Percentiles rank a stretch among this genome's conserved stretches.
phyloP scores from a whole-genome alignment of 2,113 vertebrate species.

The Ceyx cyanopectus region DNA sequence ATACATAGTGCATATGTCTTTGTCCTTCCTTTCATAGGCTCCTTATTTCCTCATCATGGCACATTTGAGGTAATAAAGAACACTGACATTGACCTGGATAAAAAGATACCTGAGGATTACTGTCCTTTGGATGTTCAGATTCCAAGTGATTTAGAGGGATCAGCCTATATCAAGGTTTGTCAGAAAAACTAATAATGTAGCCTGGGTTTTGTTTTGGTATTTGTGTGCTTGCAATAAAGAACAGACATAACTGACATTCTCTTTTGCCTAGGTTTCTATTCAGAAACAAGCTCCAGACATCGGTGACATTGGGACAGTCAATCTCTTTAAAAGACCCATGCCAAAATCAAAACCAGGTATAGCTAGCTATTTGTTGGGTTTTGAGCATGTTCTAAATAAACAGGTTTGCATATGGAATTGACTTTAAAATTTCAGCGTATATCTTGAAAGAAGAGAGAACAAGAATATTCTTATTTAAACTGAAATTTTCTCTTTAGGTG shows the following conservation, averaged over 20 bases:
- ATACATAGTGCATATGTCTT: neutral
- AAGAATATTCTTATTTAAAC: neutral
- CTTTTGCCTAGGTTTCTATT: slow-evolving; percentile 89
- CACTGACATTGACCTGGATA: slow-evolving; percentile 96
- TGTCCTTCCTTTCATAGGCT: slow-evolving; percentile 79
- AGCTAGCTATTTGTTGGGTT: neutral
- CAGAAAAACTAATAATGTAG: neutral
- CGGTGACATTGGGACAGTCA: slow-evolving; percentile 94
- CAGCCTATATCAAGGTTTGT: slow-evolving; percentile 94
- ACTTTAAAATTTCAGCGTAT: neutral
- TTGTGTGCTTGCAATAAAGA: neutral
- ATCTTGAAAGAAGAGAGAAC: neutral
- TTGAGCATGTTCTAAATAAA: neutral
- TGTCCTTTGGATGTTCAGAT: slow-evolving; percentile 96
- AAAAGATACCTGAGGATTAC: slow-evolving; percentile 97
- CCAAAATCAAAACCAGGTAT: slow-evolving; percentile 91
- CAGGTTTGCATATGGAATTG: neutral
- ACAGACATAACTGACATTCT: neutral
- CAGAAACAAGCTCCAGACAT: slow-evolving; percentile 97
- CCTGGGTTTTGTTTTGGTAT: neutral
- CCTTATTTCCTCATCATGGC: slow-evolving; percentile 95
- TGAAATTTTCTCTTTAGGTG: neutral
- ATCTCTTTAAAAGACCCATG: slow-evolving; percentile 87
- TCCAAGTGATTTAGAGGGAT: slow-evolving; percentile 96
- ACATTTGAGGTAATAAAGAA: slow-evolving; percentile 99